phyloP scores from a whole-genome alignment of 2,113 vertebrate species.

The Hydrochoerus hydrochaeris region DNA sequence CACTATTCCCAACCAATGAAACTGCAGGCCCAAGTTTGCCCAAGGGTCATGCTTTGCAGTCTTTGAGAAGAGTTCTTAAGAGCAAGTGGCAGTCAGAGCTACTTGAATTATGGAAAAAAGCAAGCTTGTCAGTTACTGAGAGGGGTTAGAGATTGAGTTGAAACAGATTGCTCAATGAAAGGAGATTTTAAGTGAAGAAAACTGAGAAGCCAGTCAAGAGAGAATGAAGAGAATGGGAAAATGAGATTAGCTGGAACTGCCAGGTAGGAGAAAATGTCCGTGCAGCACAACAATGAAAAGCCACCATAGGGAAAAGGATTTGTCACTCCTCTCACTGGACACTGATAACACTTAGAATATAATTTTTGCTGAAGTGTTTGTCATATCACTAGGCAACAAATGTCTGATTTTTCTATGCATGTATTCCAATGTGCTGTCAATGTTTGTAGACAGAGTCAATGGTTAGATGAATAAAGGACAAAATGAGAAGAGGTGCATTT shows the following conservation, averaged over 20 bases:
- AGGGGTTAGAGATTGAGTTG: neutral
- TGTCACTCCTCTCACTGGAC: neutral
- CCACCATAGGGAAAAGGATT: conserved; percentile 24
- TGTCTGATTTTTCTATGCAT: neutral
- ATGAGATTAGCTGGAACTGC: conserved; percentile 34
- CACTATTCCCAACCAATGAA: neutral
- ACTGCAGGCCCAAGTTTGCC: neutral
- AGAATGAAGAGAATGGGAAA: conserved; percentile 34
- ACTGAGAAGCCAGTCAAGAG: neutral
- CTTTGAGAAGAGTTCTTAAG: conserved; percentile 30
- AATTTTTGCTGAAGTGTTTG: neutral
- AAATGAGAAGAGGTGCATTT: conserved; percentile 37
- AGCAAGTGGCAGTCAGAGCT: neutral
- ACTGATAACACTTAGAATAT: neutral
- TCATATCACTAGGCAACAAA: neutral
- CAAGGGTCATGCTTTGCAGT: neutral
- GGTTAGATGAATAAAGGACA: conserved; percentile 28
- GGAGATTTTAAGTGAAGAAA: neutral
- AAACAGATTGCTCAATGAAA: neutral
- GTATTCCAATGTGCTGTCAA: neutral
- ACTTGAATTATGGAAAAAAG: conserved; percentile 7
- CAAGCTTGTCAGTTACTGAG: neutral
- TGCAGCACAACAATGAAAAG: conserved; percentile 48
- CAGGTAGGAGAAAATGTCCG: neutral
- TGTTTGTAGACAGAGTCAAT: conserved; percentile 10